Evolutionary conservation across 2,797 vertebrate genomes (phyloP).

Genomic region (Esox masquinongy): DNA sequence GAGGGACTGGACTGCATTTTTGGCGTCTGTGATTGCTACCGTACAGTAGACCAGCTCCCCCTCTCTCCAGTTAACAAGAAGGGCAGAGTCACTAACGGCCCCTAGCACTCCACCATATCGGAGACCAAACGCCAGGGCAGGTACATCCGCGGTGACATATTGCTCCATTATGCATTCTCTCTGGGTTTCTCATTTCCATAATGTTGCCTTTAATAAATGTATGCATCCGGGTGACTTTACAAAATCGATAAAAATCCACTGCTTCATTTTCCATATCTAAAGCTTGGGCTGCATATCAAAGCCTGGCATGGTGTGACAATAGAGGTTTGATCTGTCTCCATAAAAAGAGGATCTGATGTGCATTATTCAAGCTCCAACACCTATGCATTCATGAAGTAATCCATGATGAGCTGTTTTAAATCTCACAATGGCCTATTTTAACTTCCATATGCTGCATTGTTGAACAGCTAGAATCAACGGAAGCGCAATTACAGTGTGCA

Average conservation of each 20-base stretch:
- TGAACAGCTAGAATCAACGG: not conserved
- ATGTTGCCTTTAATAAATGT: conserved; percentile 50
- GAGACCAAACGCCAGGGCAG: not conserved
- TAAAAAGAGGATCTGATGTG: conserved; percentile 42
- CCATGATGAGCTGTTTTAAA: not conserved
- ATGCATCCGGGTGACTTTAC: conserved; percentile 54
- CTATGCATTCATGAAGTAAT: conserved; percentile 15
- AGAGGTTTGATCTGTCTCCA: conserved; percentile 25
- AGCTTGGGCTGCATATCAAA: conserved; percentile 65
- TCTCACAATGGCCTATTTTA: not conserved
- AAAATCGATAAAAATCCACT: conserved; percentile 48
- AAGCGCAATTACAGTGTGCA: not conserved
- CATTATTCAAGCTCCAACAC: conserved; percentile 62
- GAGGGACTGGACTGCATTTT: conserved; percentile 1
- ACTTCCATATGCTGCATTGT: not conserved
- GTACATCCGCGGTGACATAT: conserved; percentile 22
- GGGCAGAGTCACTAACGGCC: not conserved
- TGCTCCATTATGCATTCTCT: conserved; percentile 34
- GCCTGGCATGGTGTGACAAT: conserved; percentile 40
- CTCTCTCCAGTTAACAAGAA: not conserved
- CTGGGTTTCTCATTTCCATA: conserved; percentile 34
- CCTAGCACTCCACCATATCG: not conserved
- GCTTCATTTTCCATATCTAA: conserved; percentile 41
- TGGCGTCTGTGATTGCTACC: not conserved
- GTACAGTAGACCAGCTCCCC: not conserved